Base-by-base conservation (phyloP, 2,113 vertebrate species). In the Dendropsophus ebraccatus region DNA sequence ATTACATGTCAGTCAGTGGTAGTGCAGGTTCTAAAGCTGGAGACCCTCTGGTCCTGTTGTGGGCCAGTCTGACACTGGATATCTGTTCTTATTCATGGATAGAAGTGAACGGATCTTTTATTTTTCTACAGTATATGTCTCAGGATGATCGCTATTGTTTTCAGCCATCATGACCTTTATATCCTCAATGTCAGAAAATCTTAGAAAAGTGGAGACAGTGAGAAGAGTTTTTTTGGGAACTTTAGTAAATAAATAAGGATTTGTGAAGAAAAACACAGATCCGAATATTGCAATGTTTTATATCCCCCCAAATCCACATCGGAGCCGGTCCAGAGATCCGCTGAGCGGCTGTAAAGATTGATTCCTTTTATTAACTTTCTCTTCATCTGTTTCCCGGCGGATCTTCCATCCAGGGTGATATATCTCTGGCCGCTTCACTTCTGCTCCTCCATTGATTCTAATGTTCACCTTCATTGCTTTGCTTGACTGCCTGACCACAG, bases 391-490 rank as follows among this genome's bases (percentile, higher is more conserved):
- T 80, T 58, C 77, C 77, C 54, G 6, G 30, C 14, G n/a, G 79
- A 65, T 70, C 25, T 19, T 82, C 62, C 81, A 52, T 82, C 32
- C 62, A 70, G 19, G 6, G 7, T 35, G 81, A 69, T 50, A 50
- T 52, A 52, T 72, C 30, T 10, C 30, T 9, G 69, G 45, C 25
- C 60, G 5, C 32, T 70, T 65, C 49, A 67, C 37, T 69, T 67
- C 81, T 82, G 81, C 25, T 70, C 30, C 30, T 13, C 10, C 17
- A 70, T 82, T 16, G 65, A 70, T 37, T 65, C n/a, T 47, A 45
- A 47, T 81, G 56, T 81, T 62, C 56, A 81, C 35, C 58, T 81
- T 67, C 79, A 25, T 25, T 65, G 58, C 16, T 10, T 67, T 81
- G 65, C 23, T 3, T 82, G 37, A 62, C 41, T 49, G 37, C 23